A percentile compares a stretch with the other conserved stretches of the same genome.
Evolutionary conservation across 1,140 invertebrate species (phyloP).

Genomic region (Coptotermes formosanus): DNA sequence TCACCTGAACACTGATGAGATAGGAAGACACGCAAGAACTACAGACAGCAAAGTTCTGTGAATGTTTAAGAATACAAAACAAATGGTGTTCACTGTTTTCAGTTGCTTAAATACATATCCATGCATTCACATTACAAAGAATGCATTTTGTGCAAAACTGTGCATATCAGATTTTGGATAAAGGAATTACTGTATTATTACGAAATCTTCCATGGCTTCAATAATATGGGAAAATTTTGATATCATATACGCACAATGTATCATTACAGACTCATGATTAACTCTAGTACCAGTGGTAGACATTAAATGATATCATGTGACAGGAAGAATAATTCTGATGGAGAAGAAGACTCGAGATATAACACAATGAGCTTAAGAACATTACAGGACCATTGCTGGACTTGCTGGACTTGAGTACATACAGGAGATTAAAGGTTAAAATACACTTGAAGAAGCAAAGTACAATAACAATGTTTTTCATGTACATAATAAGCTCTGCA

Average conservation of each 20-base stretch:
- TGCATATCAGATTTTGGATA: neutral
- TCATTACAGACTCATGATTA: neutral
- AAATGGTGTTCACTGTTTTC: neutral
- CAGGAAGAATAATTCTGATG: conserved; percentile 2
- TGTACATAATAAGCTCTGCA: neutral
- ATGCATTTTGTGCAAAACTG: neutral
- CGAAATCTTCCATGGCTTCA: neutral
- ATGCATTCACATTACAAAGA: neutral
- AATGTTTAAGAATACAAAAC: neutral
- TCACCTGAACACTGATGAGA: neutral
- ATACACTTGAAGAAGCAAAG: neutral
- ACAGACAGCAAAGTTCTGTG: neutral
- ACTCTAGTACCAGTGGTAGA: neutral
- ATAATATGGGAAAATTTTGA: neutral
- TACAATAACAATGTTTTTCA: neutral
- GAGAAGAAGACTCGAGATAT: neutral
- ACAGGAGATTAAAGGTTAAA: neutral
- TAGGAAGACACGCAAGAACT: neutral
- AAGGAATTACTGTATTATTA: neutral
- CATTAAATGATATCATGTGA: neutral
- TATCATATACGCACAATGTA: neutral
- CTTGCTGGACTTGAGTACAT: neutral
- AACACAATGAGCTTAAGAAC: neutral
- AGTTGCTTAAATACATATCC: neutral
- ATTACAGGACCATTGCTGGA: neutral